phyloP scores from a whole-genome alignment of 1,140 invertebrate species.

The Zaprionus nigranus region DNA sequence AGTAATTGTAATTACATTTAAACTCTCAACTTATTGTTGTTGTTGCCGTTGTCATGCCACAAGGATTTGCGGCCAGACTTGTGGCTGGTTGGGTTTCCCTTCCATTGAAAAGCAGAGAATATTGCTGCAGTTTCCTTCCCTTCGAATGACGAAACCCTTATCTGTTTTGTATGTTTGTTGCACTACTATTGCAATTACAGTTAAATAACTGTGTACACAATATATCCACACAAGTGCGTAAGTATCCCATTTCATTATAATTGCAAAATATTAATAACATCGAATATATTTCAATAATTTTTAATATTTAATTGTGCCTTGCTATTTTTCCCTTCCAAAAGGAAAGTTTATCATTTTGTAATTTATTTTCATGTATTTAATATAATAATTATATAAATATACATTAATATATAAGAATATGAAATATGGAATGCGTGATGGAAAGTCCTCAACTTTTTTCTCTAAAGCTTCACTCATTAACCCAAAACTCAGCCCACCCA shows the following conservation, averaged over 20 bases:
- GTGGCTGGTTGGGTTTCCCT: neutral
- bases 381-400: too few species aligned
- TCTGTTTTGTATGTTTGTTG: neutral
- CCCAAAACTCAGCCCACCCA: slow-evolving; percentile 22
- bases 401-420: too few species aligned
- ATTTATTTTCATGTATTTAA: too few species aligned
- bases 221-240: too few species aligned
- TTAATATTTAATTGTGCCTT: too few species aligned
- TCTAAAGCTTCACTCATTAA: neutral
- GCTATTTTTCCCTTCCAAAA: too few species aligned
- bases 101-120: neutral
- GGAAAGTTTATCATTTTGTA: too few species aligned
- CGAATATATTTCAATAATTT: too few species aligned
- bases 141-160: neutral
- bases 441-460: too few species aligned
- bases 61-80: slow-evolving; percentile 10
- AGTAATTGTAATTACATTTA: slow-evolving; percentile 14
- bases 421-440: neutral
- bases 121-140: neutral
- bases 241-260: neutral
- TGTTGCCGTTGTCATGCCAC: slow-evolving; percentile 11
- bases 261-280: neutral
- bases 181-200: neutral
- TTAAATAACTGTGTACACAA: neutral
- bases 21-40: slow-evolving; percentile 7